phyloP scores from a whole-genome alignment of 2,797 vertebrate species.

The Sebastolobus altivelis region DNA sequence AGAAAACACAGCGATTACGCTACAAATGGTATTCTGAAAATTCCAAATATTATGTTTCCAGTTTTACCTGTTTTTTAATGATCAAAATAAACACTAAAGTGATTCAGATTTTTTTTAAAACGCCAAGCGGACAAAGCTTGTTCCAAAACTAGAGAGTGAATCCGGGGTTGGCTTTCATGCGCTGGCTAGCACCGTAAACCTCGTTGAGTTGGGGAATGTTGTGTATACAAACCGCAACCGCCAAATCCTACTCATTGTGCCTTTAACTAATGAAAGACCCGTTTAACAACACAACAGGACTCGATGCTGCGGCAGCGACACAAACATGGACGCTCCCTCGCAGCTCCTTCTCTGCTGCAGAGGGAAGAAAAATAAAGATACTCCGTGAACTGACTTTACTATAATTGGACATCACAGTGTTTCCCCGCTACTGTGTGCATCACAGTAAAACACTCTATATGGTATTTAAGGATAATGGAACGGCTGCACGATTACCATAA shows the following conservation, averaged over 20 bases:
- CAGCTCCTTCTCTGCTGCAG: background rate
- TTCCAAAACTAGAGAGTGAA: too few relatives aligned
- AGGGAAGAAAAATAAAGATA: constrained; percentile 6
- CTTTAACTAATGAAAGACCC: background rate
- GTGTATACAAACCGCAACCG: background rate
- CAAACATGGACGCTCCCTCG: background rate
- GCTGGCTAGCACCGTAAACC: background rate
- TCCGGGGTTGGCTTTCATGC: background rate
- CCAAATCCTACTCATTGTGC: background rate
- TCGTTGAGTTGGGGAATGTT: background rate
- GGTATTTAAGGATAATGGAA: constrained; percentile 60
- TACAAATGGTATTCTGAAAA: too few relatives aligned
- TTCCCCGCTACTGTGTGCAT: constrained; percentile 19
- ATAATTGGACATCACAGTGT: constrained; percentile 11
- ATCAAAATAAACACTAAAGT: too few relatives aligned
- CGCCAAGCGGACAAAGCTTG: too few relatives aligned
- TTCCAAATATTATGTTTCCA: too few relatives aligned
- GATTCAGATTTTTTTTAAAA: too few relatives aligned
- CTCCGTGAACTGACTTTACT: constrained; percentile 8
- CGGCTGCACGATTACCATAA: constrained; percentile 60
- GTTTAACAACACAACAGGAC: background rate
- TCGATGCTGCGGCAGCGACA: background rate
- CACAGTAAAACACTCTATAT: constrained; percentile 42
- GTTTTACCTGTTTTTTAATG: too few relatives aligned
- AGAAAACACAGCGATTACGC: too few relatives aligned